phyloP scores from a whole-genome alignment of 1,140 invertebrate species.

The Bombus pascuorum region DNA sequence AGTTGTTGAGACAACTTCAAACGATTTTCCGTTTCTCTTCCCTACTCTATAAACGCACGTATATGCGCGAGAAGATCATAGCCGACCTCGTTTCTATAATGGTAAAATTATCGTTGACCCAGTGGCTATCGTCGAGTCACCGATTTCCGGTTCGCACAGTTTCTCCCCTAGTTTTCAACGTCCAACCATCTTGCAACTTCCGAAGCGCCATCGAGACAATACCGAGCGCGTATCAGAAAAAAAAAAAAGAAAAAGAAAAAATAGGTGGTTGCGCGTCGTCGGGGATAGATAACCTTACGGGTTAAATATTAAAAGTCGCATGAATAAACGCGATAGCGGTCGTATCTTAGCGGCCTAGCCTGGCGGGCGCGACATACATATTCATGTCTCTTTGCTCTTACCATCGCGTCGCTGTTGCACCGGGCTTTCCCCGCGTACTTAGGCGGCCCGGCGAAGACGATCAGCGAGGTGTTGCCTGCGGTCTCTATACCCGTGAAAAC shows the following conservation, averaged over 20 bases:
- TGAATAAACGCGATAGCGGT: conserved; percentile 78
- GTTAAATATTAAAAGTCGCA: conserved; percentile 81
- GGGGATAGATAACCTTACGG: conserved; percentile 73
- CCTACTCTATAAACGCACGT: background rate
- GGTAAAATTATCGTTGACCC: background rate
- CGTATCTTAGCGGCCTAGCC: conserved; percentile 68
- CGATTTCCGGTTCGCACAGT: conserved; percentile 9
- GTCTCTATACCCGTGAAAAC: conserved; percentile 67
- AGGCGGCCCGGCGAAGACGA: conserved; percentile 39
- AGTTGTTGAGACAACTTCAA: background rate
- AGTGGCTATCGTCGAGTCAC: background rate
- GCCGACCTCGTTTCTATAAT: background rate
- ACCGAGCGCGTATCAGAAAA: conserved; percentile 63
- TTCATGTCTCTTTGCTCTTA: conserved; percentile 72
- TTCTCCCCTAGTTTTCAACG: background rate
- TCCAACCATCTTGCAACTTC: background rate
- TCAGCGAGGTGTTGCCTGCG: conserved; percentile 68
- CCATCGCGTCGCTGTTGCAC: conserved; percentile 41
- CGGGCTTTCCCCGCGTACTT: conserved; percentile 25
- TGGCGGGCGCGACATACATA: conserved; percentile 70
- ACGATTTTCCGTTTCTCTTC: background rate
- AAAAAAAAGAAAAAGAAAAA: conserved; percentile 73
- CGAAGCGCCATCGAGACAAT: background rate
- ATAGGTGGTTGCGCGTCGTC: conserved; percentile 55
- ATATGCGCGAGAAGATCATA: background rate